phyloP scores from a whole-genome alignment of 2,888 invertebrate genomes.

The Epirrhoe tristata region DNA sequence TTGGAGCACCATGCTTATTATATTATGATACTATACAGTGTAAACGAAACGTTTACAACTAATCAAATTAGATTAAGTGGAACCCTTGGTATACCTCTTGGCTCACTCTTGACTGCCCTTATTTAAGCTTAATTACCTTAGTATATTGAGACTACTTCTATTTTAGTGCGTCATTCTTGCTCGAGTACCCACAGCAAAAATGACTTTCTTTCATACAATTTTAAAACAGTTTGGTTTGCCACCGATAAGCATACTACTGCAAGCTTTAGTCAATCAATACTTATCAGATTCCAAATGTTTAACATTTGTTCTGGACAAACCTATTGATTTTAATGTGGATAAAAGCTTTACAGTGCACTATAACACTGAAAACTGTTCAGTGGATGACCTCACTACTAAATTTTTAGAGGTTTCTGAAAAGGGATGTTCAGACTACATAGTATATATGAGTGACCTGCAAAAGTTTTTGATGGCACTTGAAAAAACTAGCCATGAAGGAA shows the following conservation, averaged over 20 bases:
- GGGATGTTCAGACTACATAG: conserved; percentile 79
- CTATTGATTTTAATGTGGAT: conserved; percentile 50
- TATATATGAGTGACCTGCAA: conserved; percentile 65
- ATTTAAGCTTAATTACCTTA: not conserved
- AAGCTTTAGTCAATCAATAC: conserved; percentile 62
- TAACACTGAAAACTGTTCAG: conserved; percentile 46
- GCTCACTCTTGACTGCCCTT: not conserved
- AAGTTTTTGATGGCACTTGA: conserved; percentile 72
- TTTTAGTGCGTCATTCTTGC: conserved; percentile 1
- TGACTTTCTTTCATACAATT: conserved; percentile 34
- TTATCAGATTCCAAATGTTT: conserved; percentile 66
- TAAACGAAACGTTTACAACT: too few relatives aligned
- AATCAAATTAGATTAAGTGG: not conserved
- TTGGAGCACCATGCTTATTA: too few relatives aligned
- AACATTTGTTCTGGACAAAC: conserved; percentile 63
- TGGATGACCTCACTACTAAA: conserved; percentile 51
- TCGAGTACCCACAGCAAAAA: conserved; percentile 16
- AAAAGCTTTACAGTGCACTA: conserved; percentile 54
- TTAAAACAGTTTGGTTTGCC: conserved; percentile 29
- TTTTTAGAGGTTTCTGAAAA: conserved; percentile 68
- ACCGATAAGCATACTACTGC: conserved; percentile 67
- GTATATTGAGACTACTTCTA: conserved; percentile 6
- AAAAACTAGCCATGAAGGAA: conserved; percentile 64
- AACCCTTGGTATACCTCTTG: not conserved
- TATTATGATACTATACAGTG: too few relatives aligned